A percentile compares a stretch with the other conserved stretches of the same genome.
phyloP scores from a whole-genome alignment of 1,140 invertebrate species.

The Caenorhabditis remanei region DNA sequence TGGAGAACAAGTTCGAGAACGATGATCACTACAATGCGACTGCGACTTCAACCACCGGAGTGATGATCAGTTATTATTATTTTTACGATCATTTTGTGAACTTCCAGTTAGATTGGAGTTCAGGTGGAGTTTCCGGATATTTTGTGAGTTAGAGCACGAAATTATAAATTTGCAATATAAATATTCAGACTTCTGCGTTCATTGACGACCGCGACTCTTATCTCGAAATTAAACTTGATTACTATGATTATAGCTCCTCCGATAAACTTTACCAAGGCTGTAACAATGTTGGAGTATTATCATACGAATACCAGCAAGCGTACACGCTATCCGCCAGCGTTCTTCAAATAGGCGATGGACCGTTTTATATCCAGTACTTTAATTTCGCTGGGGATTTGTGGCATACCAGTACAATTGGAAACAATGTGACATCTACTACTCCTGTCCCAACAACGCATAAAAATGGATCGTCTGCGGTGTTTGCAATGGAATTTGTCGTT shows the following conservation, averaged over 20 bases:
- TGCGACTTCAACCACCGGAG: neutral
- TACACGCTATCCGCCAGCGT: neutral
- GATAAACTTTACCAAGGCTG: neutral
- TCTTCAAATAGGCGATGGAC: neutral
- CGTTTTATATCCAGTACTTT: neutral
- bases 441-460: neutral
- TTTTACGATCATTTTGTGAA: neutral
- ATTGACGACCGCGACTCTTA: neutral
- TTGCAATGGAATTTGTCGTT: neutral
- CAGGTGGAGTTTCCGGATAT: neutral
- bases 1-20: neutral
- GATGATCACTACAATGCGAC: neutral
- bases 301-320: neutral
- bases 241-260: too few relatives aligned
- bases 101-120: neutral
- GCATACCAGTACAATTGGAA: neutral
- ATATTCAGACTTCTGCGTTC: neutral
- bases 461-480: neutral
- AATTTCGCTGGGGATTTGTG: neutral
- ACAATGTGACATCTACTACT: neutral
- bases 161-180: neutral
- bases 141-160: neutral
- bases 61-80: neutral
- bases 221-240: neutral
- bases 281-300: neutral